Evolutionary conservation across 2,888 invertebrate genomes (phyloP), one percentile per base, ranked within the genome.

Genomic region (Mythimna vitellina): DNA sequence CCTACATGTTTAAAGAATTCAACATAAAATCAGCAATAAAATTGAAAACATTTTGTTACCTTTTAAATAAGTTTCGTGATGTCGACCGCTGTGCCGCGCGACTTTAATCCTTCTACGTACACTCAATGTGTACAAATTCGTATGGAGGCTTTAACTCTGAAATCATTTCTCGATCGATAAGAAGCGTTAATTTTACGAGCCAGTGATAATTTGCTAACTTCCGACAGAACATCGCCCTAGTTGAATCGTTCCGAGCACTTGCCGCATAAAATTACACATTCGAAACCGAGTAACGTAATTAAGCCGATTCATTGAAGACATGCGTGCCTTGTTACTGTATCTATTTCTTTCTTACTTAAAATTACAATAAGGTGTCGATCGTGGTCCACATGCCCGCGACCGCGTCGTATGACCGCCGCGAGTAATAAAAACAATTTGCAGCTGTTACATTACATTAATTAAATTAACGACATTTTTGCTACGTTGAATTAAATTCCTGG

Each of bases 181-280:
- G 95, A 93, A 94, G 95, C 94, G 96, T 96, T 96, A 96, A 96
- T 96, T 96, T 96, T 96, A 96, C 96, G 96, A 96, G 92, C 92
- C 93, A 95, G 95, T 95, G 96, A 96, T 96, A 96, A 96, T 96
- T 96, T 96, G 96, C 95, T 94, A 95, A 96, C 96, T 96, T 96
- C 96, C 96, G 96, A 95, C 95, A 92, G 94, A 92, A 89, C 92
- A 93, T 93, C 93, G 93, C 95, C 94, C 95, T 95, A 96, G 93
- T 93, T 89, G 94, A 93, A 92, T 92, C 92, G 94, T 95, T 95
- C 93, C 93, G 91, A 93, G 90, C 94, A 93, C 92, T 95, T 95
- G 91, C 92, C 91, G 91, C 92, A 91, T 92, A 92, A 92, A 93
- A 94, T 95, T 94, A 93, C 91, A 88, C 90, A 92, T 89, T 90